These are phyloP conservation scores for Vireo altiloquus DNA, from an alignment of 2,113 vertebrate genomes.

Conservation along the genomic window DNA sequence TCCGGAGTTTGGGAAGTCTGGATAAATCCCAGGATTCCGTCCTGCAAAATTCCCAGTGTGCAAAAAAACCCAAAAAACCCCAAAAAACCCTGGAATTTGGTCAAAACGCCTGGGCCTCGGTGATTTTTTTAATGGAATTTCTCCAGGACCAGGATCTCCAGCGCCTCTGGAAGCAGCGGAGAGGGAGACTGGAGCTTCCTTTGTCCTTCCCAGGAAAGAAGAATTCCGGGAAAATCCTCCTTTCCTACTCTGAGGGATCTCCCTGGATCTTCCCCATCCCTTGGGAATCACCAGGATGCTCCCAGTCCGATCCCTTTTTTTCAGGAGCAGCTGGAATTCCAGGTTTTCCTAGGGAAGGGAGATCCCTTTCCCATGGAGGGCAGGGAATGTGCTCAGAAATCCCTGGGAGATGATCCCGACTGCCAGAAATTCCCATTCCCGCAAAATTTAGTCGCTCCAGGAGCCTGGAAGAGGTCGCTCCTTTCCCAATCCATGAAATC, in stretches of 20 bases:
- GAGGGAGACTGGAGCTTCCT: not conserved
- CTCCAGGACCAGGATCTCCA: not conserved
- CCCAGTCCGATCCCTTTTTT: not conserved
- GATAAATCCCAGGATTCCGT: not conserved
- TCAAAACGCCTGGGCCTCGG: rapidly evolving
- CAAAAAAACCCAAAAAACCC: not conserved
- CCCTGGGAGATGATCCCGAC: not conserved
- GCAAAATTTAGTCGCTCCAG: not conserved
- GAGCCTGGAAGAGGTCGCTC: not conserved
- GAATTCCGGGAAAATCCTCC: not conserved
- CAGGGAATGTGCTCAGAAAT: constrained; percentile 35
- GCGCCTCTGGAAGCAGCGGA: rapidly evolving
- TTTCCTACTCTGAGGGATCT: not conserved
- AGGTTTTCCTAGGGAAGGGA: not conserved
- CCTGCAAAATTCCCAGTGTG: not conserved
- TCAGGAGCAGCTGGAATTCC: not conserved
- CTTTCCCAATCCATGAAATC: not conserved
- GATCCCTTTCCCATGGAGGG: not conserved
- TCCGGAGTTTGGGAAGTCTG: not conserved
- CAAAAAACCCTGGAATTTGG: rapidly evolving
- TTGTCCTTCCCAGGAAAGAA: not conserved
- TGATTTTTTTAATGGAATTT: not conserved
- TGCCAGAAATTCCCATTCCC: constrained; percentile 1
- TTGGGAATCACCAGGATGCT: not conserved
- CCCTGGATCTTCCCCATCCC: not conserved